Evolutionary conservation across 1,140 invertebrate genomes (phyloP), one percentile per base, ranked within the genome.

Genomic region (Neodiprion virginianus): DNA sequence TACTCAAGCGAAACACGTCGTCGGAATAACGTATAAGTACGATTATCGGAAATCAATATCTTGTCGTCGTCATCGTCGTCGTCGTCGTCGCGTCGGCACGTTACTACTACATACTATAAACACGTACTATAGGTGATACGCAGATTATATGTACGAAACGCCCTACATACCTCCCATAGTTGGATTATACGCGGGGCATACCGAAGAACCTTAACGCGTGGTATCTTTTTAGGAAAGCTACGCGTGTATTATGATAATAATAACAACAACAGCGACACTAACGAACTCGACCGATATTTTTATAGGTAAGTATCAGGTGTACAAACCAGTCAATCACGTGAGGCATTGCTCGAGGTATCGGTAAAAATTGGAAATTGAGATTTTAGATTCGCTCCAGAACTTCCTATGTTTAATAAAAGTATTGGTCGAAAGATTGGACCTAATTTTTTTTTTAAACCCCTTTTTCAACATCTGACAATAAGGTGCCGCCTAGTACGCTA

Each of bases 11-110:
- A 61, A 61, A 12, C 53, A 61, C 53, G 8, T 61, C n/a, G 53
- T 61, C n/a, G 53, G n/a, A 61, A 61, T 61, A 61, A 61, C 11
- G 53, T 61, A 12, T 12, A 61, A 61, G 53, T 61, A 61, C n/a
- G 28, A 61, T 17, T 12, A 61, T 61, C n/a, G 53, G 53, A 61
- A 61, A 61, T 61, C 53, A 61, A 61, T 61, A 61, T 61, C 53
- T 61, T 61, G 53, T 61, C 53, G 53, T 12, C 53, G n/a, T 40
- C 28, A 5, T 40, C 28, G 28, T 40, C 28, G 28, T 40, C 28
- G 28, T 40, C 28, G 28, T 40, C 28, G 28, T 40, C 4, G 28
- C 28, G 28, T 40, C 28, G 28, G 28, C 28, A 40, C 1, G 28
- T 40, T 40, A 40, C 28, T 40, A 40, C 28, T 40, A 40, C 28